phyloP scores from a whole-genome alignment of 2,113 vertebrate species.

The Muntiacus muntjak region DNA sequence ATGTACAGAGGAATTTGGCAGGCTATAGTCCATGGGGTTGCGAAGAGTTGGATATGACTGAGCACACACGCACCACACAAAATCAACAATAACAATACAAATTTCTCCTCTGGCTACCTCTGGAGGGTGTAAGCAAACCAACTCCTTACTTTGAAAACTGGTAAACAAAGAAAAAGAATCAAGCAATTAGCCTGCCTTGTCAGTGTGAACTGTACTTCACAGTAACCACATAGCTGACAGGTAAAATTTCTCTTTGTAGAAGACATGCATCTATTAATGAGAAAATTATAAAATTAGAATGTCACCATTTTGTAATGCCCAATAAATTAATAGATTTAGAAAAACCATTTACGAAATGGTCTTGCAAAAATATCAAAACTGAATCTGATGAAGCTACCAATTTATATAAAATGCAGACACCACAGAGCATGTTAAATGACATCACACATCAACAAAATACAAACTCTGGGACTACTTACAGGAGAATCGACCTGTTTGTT shows the following conservation, averaged over 20 bases:
- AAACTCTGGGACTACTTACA: not conserved
- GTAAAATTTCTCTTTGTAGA: not conserved
- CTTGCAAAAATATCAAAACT: not conserved
- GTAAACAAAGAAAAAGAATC: not conserved
- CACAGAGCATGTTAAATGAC: not conserved
- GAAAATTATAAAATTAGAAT: not conserved
- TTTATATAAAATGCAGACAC: not conserved
- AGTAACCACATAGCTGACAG: not conserved
- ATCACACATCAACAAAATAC: not conserved
- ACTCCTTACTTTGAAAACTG: conserved; percentile 12
- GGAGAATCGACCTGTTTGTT: not conserved
- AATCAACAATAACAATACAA: not conserved
- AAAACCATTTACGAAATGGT: not conserved
- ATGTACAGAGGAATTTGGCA: not conserved
- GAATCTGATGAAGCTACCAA: not conserved
- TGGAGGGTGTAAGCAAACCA: not conserved
- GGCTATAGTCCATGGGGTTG: not conserved
- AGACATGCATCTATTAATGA: not conserved
- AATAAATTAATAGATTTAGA: not conserved
- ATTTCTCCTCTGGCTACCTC: not conserved
- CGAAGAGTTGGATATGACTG: not conserved
- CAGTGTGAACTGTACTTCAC: not conserved
- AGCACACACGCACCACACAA: not conserved
- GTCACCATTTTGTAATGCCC: not conserved
- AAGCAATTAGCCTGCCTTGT: not conserved